Evolutionary conservation across 2,113 vertebrate species (phyloP).

Genomic region (Catharus minimus): DNA sequence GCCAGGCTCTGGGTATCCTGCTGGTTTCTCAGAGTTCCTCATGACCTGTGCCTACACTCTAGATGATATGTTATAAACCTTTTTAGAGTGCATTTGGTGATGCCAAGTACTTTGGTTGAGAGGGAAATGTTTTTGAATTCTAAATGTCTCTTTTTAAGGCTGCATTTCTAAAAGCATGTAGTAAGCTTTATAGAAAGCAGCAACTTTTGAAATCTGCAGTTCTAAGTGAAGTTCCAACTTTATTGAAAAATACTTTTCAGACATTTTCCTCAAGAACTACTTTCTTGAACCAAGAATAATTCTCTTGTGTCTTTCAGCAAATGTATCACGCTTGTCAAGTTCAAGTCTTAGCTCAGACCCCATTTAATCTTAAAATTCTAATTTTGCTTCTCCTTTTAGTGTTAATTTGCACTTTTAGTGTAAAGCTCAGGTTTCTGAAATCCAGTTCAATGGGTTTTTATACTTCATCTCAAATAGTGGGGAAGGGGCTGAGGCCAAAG

Average conservation of each 20-base stretch:
- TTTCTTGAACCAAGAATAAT: neutral
- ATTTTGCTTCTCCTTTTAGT: neutral
- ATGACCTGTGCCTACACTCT: accelerated
- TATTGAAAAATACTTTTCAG: neutral
- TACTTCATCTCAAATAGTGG: neutral
- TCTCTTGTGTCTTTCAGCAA: neutral
- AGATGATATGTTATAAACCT: accelerated
- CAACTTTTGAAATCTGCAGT: neutral
- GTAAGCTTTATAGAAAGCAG: neutral
- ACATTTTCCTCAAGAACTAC: neutral
- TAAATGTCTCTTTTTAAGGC: neutral
- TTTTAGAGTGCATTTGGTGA: neutral
- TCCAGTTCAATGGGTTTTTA: neutral
- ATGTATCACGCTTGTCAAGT: neutral
- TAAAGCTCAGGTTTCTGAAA: neutral
- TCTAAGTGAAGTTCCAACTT: neutral
- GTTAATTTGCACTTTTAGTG: neutral
- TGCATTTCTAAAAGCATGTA: neutral
- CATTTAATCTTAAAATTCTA: neutral
- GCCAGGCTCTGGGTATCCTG: neutral
- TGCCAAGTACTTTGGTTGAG: neutral
- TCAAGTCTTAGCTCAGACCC: neutral
- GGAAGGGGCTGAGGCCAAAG: neutral
- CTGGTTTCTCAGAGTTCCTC: neutral
- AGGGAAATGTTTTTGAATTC: neutral